These are phyloP conservation scores for Carlito syrichta DNA, from an alignment of 2,113 vertebrate species.

Conservation along the genomic window DNA sequence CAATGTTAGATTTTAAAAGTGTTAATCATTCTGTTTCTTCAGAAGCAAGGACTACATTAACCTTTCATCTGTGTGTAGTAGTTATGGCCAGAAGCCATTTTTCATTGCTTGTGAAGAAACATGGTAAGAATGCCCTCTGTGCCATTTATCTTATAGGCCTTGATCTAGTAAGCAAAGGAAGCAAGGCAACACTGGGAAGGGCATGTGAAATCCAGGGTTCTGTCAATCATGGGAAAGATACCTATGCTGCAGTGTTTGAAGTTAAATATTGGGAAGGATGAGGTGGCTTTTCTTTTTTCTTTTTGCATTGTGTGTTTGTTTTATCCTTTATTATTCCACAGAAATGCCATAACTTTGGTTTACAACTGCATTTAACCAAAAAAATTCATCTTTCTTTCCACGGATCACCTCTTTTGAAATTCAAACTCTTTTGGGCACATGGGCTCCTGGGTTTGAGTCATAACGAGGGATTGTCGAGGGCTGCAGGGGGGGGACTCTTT, in stretches of 20 bases:
- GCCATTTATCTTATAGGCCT: background rate
- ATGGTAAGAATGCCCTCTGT: background rate
- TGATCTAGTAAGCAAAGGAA: background rate
- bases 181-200: background rate
- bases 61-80: background rate
- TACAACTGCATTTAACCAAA: constrained; percentile 30
- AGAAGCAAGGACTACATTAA: background rate
- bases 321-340: constrained; percentile 12
- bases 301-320: constrained; percentile 29
- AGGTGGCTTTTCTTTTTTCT: background rate
- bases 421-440: background rate
- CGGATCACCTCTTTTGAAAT: background rate
- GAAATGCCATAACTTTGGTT: constrained; percentile 18
- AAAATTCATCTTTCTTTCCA: background rate
- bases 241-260: background rate
- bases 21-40: background rate
- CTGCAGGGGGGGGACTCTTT: background rate
- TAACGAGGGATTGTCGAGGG: background rate
- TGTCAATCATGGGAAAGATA: background rate
- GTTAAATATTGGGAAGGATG: background rate
- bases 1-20: background rate
- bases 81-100: constrained; percentile 14
- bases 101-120: background rate
- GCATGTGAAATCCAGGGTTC: background rate
- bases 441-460: background rate